Base-by-base conservation (phyloP, 2,113 vertebrate genomes). In the Python bivittatus region DNA sequence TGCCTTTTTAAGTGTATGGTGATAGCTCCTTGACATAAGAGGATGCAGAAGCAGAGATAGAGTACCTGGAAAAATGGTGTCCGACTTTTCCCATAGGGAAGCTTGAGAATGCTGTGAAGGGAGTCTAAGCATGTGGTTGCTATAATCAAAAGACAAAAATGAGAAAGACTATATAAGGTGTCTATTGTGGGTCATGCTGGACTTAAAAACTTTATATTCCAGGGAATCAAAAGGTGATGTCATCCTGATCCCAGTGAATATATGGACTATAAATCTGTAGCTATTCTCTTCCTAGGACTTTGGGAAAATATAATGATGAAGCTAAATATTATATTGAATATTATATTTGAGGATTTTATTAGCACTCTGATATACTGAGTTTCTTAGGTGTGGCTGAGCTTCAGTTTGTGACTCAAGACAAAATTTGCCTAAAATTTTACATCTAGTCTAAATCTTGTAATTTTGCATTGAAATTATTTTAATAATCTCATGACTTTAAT, bases 311-410 rank as follows among this genome's bases (percentile, higher is more conserved):
- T 44, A 44, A 44, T 44, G 44, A 44, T 44, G 44, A 44, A 44
- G 44, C 44, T 44, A 44, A 44, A n/a, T n/a, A n/a, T n/a, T n/a
- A n/a, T n/a, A n/a, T n/a, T 60, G 42, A 94, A 88, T 23, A 42
- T 17, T 93, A 64, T 57, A 61, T 44, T 91, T 92, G 92, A 91
- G 27, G 92, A 0, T 27, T 94, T 94, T 68, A 90, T 15, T 61
- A 83, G 60, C 61, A 38, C 94, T 88, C 38, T 27, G 52, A 33
- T 48, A 90, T n/a, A 90, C 2, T 92, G 15, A 86, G 56, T 86
- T 94, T 72, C 2, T 86, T 89, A 93, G 91, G 88, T 93, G 91
- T 83, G 92, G 54, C 87, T 54, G 92, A 92, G 22, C 42, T 53
- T 93, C 27, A 29, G n/a, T 84, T 84, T 91, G 33, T 84, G n/a